phyloP scores from a whole-genome alignment of 2,797 vertebrate genomes.

The Liasis olivaceus region DNA sequence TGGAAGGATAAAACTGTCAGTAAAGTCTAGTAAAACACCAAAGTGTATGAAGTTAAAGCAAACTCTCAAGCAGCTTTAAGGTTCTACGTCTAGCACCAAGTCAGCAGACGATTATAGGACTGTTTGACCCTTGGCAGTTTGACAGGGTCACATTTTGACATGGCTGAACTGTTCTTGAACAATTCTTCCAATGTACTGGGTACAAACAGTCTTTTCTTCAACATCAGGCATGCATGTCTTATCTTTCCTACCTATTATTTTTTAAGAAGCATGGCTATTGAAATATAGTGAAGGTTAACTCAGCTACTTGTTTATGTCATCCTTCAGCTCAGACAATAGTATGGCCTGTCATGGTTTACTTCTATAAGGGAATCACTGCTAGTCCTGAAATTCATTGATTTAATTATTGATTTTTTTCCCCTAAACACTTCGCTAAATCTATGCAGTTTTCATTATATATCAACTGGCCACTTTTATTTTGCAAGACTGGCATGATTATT shows the following conservation, averaged over 20 bases:
- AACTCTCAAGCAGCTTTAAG: conserved; percentile 28
- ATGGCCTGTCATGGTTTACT: conserved; percentile 47
- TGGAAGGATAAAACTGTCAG: conserved; percentile 14
- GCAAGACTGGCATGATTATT: background rate
- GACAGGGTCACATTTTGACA: conserved; percentile 69
- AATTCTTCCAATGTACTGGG: conserved; percentile 66
- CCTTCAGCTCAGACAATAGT: conserved; percentile 59
- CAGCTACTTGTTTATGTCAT: conserved; percentile 54
- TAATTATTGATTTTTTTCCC: background rate
- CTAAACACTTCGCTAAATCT: background rate
- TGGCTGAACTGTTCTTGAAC: conserved; percentile 73
- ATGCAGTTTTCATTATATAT: background rate
- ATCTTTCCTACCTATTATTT: conserved; percentile 67
- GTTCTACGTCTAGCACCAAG: conserved; percentile 39
- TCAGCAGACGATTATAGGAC: conserved; percentile 47
- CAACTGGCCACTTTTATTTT: background rate
- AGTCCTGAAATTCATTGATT: background rate
- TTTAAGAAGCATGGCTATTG: conserved; percentile 66
- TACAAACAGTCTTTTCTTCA: conserved; percentile 75
- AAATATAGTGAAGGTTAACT: conserved; percentile 43
- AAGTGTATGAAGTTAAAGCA: conserved; percentile 36
- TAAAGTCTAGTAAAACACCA: conserved; percentile 42
- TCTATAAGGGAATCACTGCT: conserved; percentile 36
- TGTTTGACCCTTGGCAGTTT: conserved; percentile 67
- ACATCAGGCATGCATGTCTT: conserved; percentile 68